Evolutionary conservation across 1,140 invertebrate species (phyloP).

Genomic region (Melanaphis sacchari): DNA sequence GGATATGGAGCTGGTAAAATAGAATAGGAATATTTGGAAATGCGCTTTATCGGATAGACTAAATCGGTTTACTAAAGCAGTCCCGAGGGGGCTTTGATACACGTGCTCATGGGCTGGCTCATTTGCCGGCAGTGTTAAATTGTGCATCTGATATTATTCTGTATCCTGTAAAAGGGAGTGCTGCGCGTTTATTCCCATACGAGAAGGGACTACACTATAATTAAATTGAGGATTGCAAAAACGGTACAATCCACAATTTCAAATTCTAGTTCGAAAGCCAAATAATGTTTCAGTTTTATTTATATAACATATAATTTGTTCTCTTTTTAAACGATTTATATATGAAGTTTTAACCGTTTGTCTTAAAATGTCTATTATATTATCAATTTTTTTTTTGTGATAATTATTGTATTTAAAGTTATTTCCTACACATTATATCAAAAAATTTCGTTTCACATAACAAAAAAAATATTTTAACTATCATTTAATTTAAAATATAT

Average conservation of each 20-base stretch:
- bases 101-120: neutral
- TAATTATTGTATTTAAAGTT: neutral
- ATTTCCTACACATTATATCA: no score
- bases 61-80: conserved; percentile 7
- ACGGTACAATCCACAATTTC: neutral
- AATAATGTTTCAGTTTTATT: neutral
- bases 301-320: neutral
- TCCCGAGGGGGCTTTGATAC: neutral
- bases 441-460: neutral
- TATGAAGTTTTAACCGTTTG: neutral
- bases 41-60: neutral
- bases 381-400: neutral
- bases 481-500: neutral
- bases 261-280: neutral
- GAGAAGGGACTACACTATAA: neutral
- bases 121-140: neutral
- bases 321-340: neutral
- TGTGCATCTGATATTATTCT: neutral
- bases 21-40: neutral
- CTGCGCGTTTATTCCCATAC: neutral
- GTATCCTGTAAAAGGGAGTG: neutral
- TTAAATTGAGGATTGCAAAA: neutral
- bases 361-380: neutral
- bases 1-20: neutral
- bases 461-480: neutral